Evolutionary conservation across 1,140 invertebrate genomes (phyloP), one percentile per base, ranked within the genome.

Genomic region (Papilio glaucus): DNA sequence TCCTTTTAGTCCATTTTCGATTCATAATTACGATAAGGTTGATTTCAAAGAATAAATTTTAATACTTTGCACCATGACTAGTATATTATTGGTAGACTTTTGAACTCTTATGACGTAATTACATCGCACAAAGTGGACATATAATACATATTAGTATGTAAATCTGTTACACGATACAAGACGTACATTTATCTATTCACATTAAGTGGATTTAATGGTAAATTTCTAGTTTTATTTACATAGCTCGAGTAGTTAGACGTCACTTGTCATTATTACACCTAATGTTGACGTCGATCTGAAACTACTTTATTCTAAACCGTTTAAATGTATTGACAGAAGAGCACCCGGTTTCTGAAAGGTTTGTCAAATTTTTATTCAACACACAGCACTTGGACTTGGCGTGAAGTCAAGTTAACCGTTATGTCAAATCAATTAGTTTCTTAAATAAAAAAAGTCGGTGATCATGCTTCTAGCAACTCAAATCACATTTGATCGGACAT

Each of bases 101-200:
- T 49, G 15, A 49, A 49, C 45, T 49, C 15, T 15, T 49, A 49
- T 18, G 45, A 49, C 45, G 45, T 49, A 21, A 7, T 1, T 15
- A 9, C 13, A 49, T 18, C 18, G 15, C 45, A 21, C 18, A 49
- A 49, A 15, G 45, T 49, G 45, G 8, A 49, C 15, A 18, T 49
- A 49, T 18, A 18, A 49, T 49, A 49, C 45, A 49, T 49, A 49
- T n/a, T 21, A 49, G 18, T 49, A 49, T 49, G 45, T 13, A 49
- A 49, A 49, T 49, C 15, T 49, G 45, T 49, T 21, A 49, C 45
- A 49, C 21, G 13, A 49, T 49, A 49, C 45, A 49, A 49, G 9
- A 45, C n/a, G 18, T 45, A 18, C 8, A 45, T n/a, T 45, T 5
- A 49, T 49, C 45, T 21, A 49, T 21, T 49, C 9, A 49, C 45